These are phyloP conservation scores for Poecilia wingei DNA, from an alignment of 2,797 vertebrate species.

Conservation along the genomic window DNA sequence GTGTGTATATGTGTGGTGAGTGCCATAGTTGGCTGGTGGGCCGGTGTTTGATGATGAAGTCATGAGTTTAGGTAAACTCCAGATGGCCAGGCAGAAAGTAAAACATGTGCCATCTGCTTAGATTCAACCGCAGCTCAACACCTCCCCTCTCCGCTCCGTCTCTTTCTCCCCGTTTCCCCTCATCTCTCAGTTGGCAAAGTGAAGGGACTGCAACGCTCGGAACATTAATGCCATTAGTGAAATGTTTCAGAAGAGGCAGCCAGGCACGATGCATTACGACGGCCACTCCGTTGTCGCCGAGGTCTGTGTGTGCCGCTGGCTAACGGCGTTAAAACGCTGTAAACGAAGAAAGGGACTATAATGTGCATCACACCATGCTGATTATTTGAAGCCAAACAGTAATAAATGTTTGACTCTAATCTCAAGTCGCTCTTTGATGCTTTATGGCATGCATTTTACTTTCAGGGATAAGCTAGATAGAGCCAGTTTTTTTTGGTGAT, in stretches of 20 bases:
- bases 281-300: conserved; percentile 65
- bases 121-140: conserved; percentile 80
- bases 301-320: conserved; percentile 49
- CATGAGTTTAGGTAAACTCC: conserved; percentile 86
- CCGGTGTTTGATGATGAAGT: conserved; percentile 85
- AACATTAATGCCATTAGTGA: conserved; percentile 83
- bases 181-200: conserved; percentile 73
- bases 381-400: not conserved
- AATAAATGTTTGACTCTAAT: not conserved
- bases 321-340: conserved; percentile 29
- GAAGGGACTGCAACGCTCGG: conserved; percentile 67
- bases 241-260: conserved; percentile 84
- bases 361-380: conserved; percentile 1
- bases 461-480: not conserved
- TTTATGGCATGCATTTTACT: not conserved
- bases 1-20: conserved; percentile 69
- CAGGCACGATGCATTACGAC: conserved; percentile 79
- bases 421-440: not conserved
- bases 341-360: conserved; percentile 23
- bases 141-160: conserved; percentile 39
- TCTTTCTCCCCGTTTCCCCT: conserved; percentile 36
- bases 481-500: not conserved
- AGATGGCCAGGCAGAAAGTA: conserved; percentile 83
- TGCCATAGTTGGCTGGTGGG: conserved; percentile 78
- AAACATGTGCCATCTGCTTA: conserved; percentile 88